Conservation (phyloP, 2,113 vertebrate species). For the Myotis davidii region DNA sequence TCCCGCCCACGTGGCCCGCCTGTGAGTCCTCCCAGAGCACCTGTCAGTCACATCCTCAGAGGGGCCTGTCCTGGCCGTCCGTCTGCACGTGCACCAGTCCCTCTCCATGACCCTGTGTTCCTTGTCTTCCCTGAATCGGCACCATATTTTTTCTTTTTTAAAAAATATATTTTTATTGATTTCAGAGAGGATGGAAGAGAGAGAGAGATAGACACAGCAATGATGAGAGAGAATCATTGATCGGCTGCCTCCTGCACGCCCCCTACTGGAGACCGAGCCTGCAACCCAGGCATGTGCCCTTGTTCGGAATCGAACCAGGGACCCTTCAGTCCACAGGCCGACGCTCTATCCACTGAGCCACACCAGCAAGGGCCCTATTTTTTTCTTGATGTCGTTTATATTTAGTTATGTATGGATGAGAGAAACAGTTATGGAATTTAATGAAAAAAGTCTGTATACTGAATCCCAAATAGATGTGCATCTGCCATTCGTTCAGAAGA, state of each 20-base stretch:
- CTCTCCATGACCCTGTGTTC: background rate
- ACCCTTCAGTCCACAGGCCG: too few relatives aligned
- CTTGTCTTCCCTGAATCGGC: background rate
- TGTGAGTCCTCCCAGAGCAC: background rate
- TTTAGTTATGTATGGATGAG: background rate
- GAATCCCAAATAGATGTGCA: background rate
- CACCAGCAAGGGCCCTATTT: background rate
- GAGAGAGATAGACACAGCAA: too few relatives aligned
- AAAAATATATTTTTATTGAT: background rate
- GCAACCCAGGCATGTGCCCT: too few relatives aligned
- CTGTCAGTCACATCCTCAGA: background rate
- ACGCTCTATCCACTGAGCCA: too few relatives aligned
- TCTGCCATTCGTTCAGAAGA: background rate
- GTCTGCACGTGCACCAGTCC: background rate
- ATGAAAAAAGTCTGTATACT: background rate
- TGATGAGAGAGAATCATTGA: too few relatives aligned
- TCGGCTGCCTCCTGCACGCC: too few relatives aligned
- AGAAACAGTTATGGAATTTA: background rate
- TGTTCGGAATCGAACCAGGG: too few relatives aligned
- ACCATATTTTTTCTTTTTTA: background rate
- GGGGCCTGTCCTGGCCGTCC: background rate
- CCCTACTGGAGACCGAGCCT: too few relatives aligned
- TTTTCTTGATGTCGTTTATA: background rate
- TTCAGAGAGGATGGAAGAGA: too few relatives aligned
- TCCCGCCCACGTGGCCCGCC: background rate